Conservation (phyloP, 2,113 vertebrate species). For the Desmodus rotundus region DNA sequence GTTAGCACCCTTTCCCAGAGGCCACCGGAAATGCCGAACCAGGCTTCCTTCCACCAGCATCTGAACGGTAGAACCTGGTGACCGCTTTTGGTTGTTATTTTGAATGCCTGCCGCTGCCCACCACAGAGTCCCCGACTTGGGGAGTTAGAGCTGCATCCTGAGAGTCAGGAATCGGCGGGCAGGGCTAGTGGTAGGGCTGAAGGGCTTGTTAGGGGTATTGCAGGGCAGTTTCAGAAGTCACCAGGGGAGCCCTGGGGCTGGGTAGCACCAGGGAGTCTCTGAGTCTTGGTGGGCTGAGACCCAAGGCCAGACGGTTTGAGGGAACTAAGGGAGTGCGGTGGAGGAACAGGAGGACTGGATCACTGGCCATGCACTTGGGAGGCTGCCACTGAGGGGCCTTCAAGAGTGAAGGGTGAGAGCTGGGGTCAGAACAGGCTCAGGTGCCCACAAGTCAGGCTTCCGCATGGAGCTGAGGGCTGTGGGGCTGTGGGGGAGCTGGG, state of each 20-base stretch:
- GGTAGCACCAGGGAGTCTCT: rapidly evolving
- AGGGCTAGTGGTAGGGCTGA: rapidly evolving
- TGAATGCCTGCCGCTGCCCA: rapidly evolving
- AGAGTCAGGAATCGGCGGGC: not conserved
- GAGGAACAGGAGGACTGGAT: not conserved
- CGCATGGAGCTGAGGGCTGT: not conserved
- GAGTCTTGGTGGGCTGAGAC: not conserved
- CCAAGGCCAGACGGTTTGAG: not conserved
- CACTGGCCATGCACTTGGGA: not conserved
- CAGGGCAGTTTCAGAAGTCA: no score
- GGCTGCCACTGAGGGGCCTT: not conserved
- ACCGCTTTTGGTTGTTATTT: not conserved
- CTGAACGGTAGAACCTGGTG: not conserved
- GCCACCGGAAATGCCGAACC: not conserved
- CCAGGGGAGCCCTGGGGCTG: no score
- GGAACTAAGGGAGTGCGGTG: not conserved
- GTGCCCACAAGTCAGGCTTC: rapidly evolving
- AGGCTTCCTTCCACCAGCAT: not conserved
- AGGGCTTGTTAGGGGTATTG: not conserved
- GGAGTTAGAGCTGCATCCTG: not conserved
- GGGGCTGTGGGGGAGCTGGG: no score
- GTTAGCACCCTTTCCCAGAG: not conserved
- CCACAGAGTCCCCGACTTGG: rapidly evolving
- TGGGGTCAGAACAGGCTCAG: not conserved
- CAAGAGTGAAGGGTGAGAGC: not conserved